Evolutionary conservation across 2,797 vertebrate species (phyloP).

Genomic region (Malacoraja senta): DNA sequence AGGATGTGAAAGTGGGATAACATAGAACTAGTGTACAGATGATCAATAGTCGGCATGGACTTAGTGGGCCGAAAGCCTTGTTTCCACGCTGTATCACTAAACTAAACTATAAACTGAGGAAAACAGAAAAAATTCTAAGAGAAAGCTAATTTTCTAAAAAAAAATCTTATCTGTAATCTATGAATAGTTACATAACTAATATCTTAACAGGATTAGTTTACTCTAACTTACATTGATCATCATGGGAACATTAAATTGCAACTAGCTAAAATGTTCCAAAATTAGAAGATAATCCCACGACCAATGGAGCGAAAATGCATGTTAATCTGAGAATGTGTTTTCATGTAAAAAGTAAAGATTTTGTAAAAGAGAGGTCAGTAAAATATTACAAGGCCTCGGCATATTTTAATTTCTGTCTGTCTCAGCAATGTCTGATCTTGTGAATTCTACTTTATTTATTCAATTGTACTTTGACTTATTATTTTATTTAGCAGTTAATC

Average conservation of each 20-base stretch:
- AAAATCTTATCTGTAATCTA: background rate
- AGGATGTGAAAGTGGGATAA: too few species aligned
- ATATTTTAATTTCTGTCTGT: background rate
- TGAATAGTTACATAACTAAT: background rate
- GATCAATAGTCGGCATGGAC: too few species aligned
- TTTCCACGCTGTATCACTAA: too few species aligned
- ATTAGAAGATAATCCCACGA: background rate
- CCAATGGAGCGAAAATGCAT: background rate
- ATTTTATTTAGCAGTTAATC: conserved; percentile 26
- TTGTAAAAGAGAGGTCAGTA: background rate
- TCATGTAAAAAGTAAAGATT: background rate
- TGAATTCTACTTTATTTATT: conserved; percentile 11
- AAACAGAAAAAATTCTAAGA: too few species aligned
- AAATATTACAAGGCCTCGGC: background rate
- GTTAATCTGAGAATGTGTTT: background rate
- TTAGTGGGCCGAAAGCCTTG: too few species aligned
- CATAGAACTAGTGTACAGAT: too few species aligned
- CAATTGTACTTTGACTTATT: conserved; percentile 23
- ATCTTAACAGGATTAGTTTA: background rate
- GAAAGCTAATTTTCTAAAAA: too few species aligned
- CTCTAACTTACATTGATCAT: background rate
- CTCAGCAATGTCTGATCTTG: conserved; percentile 1
- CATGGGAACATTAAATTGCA: background rate
- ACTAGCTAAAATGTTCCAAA: background rate
- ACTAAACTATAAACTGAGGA: too few species aligned